Evolutionary conservation across 2,797 vertebrate genomes (phyloP), one percentile per base, ranked within the genome.

Genomic region (Chelmon rostratus): DNA sequence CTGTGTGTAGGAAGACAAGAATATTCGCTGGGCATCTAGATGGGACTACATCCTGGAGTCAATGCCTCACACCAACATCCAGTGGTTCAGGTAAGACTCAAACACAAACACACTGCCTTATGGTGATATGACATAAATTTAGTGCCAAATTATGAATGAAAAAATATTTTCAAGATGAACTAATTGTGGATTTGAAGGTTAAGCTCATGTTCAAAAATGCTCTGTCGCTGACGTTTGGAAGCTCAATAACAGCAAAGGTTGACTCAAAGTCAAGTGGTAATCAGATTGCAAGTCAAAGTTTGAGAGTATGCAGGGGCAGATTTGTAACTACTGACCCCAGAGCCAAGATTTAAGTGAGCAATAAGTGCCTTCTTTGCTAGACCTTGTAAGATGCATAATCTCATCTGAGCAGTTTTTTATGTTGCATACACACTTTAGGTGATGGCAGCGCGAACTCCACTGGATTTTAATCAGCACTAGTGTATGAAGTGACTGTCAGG

Each of bases 11-110:
- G 96, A 97, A 93, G 95, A 97, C 78, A 90, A 92, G 69, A 86
- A 13, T 0, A 97, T 99, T 80, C 94, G 97, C 62, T 99, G 98
- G 97, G 98, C 98, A 1, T 99, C 98, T 46, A 94, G 98, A 73
- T 99, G 98, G 97, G 97, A 98, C 93, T 99, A 98, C 78, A 98
- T 98, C 88, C 94, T 99, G 89, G 97, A 97, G 92, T 98, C 97
- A 10, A 97, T 98, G 97, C 97, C 97, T 66, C 97, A 98, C 80
- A 97, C 97, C 63, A 97, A 98, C 84, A 99, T 99, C 84, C 97
- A 99, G 42, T 98, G 97, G 97, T 98, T 98, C 91, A 98, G 97
- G 97, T 98, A 82, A 95, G 92, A 59, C 25, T 8, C 65, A 33
- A 0, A 37, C 19, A 64, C 25, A 18, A 31, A 76, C 53, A 37